Evolutionary conservation across 2,888 invertebrate species (phyloP), one percentile per base, ranked within the genome.

Genomic region (Portevinia maculata): DNA sequence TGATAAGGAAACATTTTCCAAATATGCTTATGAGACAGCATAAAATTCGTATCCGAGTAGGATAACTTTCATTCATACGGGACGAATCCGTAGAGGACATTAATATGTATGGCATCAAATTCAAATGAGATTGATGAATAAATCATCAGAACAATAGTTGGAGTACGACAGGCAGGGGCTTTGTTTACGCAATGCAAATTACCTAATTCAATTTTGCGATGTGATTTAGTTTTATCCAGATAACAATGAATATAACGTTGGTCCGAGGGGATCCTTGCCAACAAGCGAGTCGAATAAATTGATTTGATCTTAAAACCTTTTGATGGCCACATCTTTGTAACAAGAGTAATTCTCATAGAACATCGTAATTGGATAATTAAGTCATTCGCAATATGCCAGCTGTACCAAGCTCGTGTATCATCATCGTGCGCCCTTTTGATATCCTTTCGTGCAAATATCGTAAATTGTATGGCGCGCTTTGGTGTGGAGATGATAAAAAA

Each of bases 111-210:
- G 71, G 71, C 62, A 78, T 55, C 71, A 73, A 83, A 83, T 83
- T 83, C 78, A 78, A 78, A 83, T 78, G 83, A 83, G 83, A 83
- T 83, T 83, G 78, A 83, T 83, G 83, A 83, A 83, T 83, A 83
- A 83, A 73, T 83, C 83, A 83, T 83, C 55, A 83, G 71, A 55
- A 34, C 39, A 24, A 19, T 17, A 21, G 52, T 32, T 32, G 50
- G 76, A 46, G 24, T 65, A 41, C 28, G n/a, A 46, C 30, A 28
- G 48, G 48, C 67, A 74, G 70, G 76, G 64, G 37, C 53, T 65
- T 70, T 81, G 83, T 83, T 78, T 73, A 57, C 67, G 30, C 44
- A 73, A 83, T 67, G 65, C 78, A 83, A 83, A 83, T 83, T 83
- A 67, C 57, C 71, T 78, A 64, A 76, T 76, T 81, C 70, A 81